phyloP scores from a whole-genome alignment of 2,888 invertebrate species.

The Meghimatium bilineatum region DNA sequence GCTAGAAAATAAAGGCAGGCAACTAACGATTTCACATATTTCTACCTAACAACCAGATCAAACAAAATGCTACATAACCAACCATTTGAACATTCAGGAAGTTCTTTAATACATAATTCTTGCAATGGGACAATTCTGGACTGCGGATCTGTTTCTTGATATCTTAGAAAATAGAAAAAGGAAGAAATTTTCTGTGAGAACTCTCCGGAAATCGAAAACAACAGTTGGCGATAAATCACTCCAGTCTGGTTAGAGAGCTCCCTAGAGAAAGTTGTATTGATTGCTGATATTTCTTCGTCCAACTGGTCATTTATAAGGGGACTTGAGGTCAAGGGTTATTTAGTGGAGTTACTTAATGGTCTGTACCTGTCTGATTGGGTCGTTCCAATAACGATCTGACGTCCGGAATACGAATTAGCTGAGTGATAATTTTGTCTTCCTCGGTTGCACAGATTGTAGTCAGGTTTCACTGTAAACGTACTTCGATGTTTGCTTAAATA shows the following conservation, averaged over 20 bases:
- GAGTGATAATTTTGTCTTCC: background rate
- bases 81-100: no score
- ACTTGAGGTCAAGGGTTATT: conserved; percentile 2
- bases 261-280: background rate
- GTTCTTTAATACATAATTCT: no score
- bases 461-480: no score
- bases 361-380: conserved; percentile 8
- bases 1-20: no score
- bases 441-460: background rate
- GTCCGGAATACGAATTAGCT: background rate
- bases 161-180: background rate
- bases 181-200: background rate
- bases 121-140: no score
- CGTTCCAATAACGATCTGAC: background rate
- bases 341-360: conserved; percentile 1
- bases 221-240: conserved; percentile 8
- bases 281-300: background rate
- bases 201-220: conserved; percentile 3
- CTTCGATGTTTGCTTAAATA: no score
- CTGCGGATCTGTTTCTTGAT: no score
- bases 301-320: background rate
- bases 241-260: background rate
- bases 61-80: no score
- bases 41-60: no score
- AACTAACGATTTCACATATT: no score